Percentiles rank a stretch among this genome's conserved stretches.
Conservation (phyloP, 2,888 invertebrate species). For the Phaonia tiefii region DNA sequence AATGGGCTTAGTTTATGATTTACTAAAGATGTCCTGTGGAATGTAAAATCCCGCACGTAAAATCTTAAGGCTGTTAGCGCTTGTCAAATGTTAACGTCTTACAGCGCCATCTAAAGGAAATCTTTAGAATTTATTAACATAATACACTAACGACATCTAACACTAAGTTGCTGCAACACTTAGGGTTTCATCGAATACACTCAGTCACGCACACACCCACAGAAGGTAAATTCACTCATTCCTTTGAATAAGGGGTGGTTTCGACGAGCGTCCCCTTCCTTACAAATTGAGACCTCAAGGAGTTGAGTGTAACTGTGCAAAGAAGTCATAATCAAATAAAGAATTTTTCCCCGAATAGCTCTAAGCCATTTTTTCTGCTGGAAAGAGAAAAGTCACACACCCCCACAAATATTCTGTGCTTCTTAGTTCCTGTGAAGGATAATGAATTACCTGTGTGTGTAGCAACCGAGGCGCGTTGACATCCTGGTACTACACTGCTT, state of each 20-base stretch:
- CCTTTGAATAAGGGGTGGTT: conserved; percentile 1
- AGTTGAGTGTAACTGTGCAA: not conserved
- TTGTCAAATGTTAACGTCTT: not conserved
- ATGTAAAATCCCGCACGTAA: not conserved
- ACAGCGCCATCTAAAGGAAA: conserved; percentile 10
- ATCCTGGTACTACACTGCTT: not conserved
- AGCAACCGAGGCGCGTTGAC: not conserved
- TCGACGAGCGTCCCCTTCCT: not conserved
- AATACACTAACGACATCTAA: not conserved
- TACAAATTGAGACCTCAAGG: not conserved
- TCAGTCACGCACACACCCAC: not conserved
- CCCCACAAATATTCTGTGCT: no score
- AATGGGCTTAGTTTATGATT: not conserved
- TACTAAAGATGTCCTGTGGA: conserved; percentile 8
- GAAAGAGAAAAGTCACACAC: no score
- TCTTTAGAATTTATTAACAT: not conserved
- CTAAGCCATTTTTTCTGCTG: not conserved
- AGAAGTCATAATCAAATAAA: not conserved
- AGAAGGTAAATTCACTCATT: not conserved
- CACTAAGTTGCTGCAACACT: not conserved
- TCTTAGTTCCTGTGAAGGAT: no score
- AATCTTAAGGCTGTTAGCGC: not conserved
- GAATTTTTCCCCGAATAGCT: no score
- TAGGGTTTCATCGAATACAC: conserved; percentile 5
- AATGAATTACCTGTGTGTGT: not conserved